Evolutionary conservation across 2,113 vertebrate genomes (phyloP), one percentile per base, ranked within the genome.

Genomic region (Melanotaenia duboulayi): DNA sequence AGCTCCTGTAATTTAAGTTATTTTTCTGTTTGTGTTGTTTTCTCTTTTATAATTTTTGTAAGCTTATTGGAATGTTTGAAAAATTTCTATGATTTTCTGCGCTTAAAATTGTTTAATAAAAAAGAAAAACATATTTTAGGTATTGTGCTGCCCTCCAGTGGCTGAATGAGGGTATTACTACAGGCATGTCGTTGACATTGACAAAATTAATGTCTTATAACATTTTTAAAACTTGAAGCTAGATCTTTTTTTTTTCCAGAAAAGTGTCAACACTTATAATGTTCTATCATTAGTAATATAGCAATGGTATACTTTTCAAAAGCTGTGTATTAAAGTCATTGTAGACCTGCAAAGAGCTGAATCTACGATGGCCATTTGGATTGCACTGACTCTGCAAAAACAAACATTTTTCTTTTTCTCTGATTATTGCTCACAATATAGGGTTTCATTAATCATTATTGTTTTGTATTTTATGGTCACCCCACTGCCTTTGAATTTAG

Each of bases 91-190:
- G n/a, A 28, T 28, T 28, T 4, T 28, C 32, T 35, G 32, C 8
- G 32, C 32, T 35, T 35, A 7, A 9, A 35, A 6, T 35, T 28
- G 28, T 28, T 28, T 6, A 35, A 35, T 5, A 8, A 35, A 35
- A 7, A 35, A 35, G 28, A 28, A 28, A 28, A 28, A 28, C 6
- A 6, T 7, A 35, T 25, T 17, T 42, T 20, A 23, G 58, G 32
- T 51, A 49, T 11, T 49, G 3, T 83, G 42, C 76, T 70, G 13
- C 80, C 82, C 19, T 70, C 85, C 3, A 71, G 81, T 28, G 87
- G 78, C n/a, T 19, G 7, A 19, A 76, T 1, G 11, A 20, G 12
- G 40, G 22, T 14, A 84, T 48, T 81, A 39, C 76, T 28, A 11
- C 19, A 51, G 9, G 57, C 8, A 68, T 17, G 28, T 28, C 14